Conservation (phyloP, 2,888 invertebrate species). For the Fragum sueziense region DNA sequence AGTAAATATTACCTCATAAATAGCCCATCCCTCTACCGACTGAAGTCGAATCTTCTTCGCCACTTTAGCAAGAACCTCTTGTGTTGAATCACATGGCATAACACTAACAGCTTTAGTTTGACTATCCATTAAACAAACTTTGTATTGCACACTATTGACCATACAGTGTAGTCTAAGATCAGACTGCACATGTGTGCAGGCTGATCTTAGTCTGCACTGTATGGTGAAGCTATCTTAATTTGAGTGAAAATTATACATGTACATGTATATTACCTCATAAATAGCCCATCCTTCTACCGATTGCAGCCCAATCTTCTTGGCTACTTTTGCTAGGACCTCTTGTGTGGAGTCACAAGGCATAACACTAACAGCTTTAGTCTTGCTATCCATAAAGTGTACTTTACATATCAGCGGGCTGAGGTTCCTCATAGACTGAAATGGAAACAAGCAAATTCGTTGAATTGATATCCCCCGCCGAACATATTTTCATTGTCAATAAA, state of each 20-base stretch:
- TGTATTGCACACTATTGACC: no score
- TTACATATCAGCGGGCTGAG: conserved; percentile 90
- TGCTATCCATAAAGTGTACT: conserved; percentile 96
- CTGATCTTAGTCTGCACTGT: no score
- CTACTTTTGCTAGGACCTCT: conserved; percentile 93
- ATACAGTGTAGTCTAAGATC: no score
- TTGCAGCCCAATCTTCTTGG: conserved; percentile 91
- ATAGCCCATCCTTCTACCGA: conserved; percentile 97
- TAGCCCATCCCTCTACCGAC: conserved; percentile 96
- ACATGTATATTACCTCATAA: conserved; percentile 86
- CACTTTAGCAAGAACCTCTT: conserved; percentile 93
- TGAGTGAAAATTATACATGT: no score
- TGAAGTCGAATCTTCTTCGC: conserved; percentile 92
- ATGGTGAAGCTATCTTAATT: no score
- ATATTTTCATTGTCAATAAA: no score
- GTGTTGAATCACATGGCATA: no score
- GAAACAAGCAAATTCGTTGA: no score
- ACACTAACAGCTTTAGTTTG: conserved; percentile 97
- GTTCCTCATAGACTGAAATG: conserved; percentile 70
- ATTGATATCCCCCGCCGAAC: no score
- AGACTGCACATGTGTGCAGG: no score
- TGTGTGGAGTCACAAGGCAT: conserved; percentile 97
- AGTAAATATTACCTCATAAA: conserved; percentile 88
- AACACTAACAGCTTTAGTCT: conserved; percentile 97
- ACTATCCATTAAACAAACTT: no score